phyloP scores from a whole-genome alignment of 2,797 vertebrate species.

The Danio kyathit region DNA sequence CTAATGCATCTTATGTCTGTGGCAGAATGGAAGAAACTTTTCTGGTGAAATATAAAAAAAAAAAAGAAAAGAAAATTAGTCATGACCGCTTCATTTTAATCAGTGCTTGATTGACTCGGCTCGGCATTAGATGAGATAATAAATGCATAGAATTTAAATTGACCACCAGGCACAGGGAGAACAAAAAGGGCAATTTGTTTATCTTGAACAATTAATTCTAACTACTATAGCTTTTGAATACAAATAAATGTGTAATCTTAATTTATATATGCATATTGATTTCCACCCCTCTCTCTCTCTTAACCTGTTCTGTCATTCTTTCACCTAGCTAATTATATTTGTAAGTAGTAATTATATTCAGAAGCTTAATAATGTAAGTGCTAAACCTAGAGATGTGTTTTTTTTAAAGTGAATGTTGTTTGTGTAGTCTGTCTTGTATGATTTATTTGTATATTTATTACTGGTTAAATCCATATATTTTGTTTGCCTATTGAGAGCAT shows the following conservation, averaged over 20 bases:
- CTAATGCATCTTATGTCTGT: constrained; percentile 55
- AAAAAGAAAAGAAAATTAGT: constrained; percentile 41
- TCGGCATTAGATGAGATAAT: constrained; percentile 53
- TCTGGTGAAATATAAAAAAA: constrained; percentile 37
- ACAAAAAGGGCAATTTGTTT: constrained; percentile 55
- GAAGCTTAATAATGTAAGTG: background rate
- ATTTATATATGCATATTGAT: background rate
- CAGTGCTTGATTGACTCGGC: constrained; percentile 62
- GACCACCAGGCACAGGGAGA: constrained; percentile 45
- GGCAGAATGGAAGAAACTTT: constrained; percentile 56
- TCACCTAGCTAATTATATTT: background rate
- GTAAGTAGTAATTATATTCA: constrained; percentile 14
- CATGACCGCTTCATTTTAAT: constrained; percentile 60
- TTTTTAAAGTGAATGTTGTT: no score
- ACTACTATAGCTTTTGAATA: constrained; percentile 36
- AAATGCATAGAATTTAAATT: constrained; percentile 63
- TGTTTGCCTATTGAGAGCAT: no score
- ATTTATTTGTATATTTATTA: background rate
- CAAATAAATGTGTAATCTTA: background rate
- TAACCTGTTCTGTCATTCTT: constrained; percentile 7
- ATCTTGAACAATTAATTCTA: constrained; percentile 48
- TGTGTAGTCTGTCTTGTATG: background rate
- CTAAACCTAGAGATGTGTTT: background rate
- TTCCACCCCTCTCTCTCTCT: background rate
- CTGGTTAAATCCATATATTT: no score